Evolutionary conservation across 2,113 vertebrate species (phyloP), one percentile per base, ranked within the genome.

Genomic region (Oncorhynchus masou): DNA sequence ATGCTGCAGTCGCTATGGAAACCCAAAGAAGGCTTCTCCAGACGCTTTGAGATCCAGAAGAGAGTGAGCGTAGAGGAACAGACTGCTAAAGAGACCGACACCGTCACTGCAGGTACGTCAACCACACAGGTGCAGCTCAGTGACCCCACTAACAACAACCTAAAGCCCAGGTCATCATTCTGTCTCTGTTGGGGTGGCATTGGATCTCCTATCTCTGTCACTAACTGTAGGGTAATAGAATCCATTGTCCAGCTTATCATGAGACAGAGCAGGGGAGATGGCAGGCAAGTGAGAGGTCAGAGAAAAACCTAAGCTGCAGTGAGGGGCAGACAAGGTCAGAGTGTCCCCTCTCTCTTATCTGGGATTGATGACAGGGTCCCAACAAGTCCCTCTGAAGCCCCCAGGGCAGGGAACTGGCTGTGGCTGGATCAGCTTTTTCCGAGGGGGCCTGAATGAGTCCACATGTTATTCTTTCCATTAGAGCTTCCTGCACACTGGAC

Each of bases 1-100:
- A 69, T 92, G 83, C 88, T 95, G 75, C 94, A 95, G 92, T 91
- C 93, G 0, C 88, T 94, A 1, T 95, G 94, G 94, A 95, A 94
- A 74, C 94, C 94, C 64, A 94, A 94, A 77, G 93, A 95, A 2
- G 93, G 94, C 1, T 94, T 93, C 70, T 89, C 90, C 79, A 81
- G 94, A 12, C 89, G 94, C 1, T 94, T 94, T 49, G 94, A 95
- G 69, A 93, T 95, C 76, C 93, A 94, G 85, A 84, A 73, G 81
- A 81, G 89, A 70, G 66, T 80, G 0, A 86, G 73, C 3, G 78
- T 94, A 0, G 89, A 93, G 62, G 90, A 91, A 64, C 89, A 88
- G 15, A 85, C 86, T 8, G 62, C 89, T 13, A 90, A 88, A 79
- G 88, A 92, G 59, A 80, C 83, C 48, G 91, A 93, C 75, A 90